Conservation (phyloP, 2,888 invertebrate genomes). For the Erebia palarica region DNA sequence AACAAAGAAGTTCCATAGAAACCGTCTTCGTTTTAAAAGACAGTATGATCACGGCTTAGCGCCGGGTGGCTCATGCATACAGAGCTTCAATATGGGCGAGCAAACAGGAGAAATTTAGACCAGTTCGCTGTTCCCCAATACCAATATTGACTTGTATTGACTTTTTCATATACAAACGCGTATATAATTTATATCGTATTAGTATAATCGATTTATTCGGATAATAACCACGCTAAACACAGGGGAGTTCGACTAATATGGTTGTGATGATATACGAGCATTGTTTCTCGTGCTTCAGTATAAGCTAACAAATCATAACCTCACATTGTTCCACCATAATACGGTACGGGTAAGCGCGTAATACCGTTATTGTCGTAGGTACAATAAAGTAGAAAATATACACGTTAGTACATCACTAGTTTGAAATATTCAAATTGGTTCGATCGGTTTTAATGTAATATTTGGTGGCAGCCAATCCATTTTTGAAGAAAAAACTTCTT, state of each 20-base stretch:
- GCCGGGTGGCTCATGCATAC: conserved; percentile 55
- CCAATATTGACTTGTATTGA: conserved; percentile 60
- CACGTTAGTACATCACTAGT: no score
- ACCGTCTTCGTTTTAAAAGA: conserved; percentile 29
- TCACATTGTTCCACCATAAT: conserved; percentile 18
- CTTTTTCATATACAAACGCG: conserved; percentile 48
- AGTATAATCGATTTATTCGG: conserved; percentile 15
- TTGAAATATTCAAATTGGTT: no score
- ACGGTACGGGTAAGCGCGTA: neutral
- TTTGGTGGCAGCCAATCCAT: no score
- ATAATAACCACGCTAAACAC: conserved; percentile 19
- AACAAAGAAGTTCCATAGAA: neutral
- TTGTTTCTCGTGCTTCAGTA: conserved; percentile 27
- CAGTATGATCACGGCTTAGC: conserved; percentile 48
- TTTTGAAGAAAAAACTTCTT: no score
- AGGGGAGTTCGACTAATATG: conserved; percentile 25
- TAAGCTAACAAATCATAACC: conserved; percentile 12
- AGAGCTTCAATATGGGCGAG: conserved; percentile 57
- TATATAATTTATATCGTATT: conserved; percentile 6
- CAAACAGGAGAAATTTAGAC: conserved; percentile 68
- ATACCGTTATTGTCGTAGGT: neutral
- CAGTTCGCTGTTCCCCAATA: conserved; percentile 54
- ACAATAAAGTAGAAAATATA: neutral
- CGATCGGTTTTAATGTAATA: no score
- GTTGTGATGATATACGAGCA: conserved; percentile 23